Evolutionary conservation across 2,797 vertebrate genomes (phyloP), one percentile per base, ranked within the genome.

Genomic region (Melanotaenia pygmaea): DNA sequence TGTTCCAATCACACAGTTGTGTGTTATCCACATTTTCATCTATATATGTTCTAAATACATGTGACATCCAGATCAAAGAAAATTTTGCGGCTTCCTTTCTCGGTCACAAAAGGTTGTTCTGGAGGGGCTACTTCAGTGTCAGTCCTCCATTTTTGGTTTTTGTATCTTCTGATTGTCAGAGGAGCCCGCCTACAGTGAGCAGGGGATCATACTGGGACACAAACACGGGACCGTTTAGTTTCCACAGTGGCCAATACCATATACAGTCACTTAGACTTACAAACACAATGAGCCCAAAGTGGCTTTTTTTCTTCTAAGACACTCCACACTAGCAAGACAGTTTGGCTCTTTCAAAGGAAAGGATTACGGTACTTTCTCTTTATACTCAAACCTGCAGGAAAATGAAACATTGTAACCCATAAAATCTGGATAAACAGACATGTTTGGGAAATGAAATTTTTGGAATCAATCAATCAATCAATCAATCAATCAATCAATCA

Each of bases 141-240:
- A n/a, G 56, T 4, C 24, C 54, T 70, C 64, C 28, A 53, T 74
- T 71, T 62, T 65, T 77, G 20, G 26, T 56, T 70, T 77, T 63
- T 65, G 35, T 67, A 56, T 77, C 76, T 71, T 77, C 43, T 75
- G 40, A 82, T 76, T 72, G 85, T 53, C 69, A 67, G 74, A 78
- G 59, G 32, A 82, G 80, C 65, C 80, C 82, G 89, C 85, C 86
- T 82, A 70, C 81, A 64, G 71, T 67, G 69, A 83, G 60, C 64
- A 28, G 28, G 53, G 3, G 14, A 61, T 79, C 67, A 73, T 59
- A 71, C 73, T 68, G 69, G 67, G 37, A 70, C 50, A 57, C 54
- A 40, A 47, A 28, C 50, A 38, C 57, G 56, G 40, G 56, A 64
- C 53, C 72, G 82, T 86, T 89, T 85, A 80, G 59, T 72, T 86